Evolutionary conservation across 2,888 invertebrate species (phyloP).

Genomic region (Sarcophaga carnaria): DNA sequence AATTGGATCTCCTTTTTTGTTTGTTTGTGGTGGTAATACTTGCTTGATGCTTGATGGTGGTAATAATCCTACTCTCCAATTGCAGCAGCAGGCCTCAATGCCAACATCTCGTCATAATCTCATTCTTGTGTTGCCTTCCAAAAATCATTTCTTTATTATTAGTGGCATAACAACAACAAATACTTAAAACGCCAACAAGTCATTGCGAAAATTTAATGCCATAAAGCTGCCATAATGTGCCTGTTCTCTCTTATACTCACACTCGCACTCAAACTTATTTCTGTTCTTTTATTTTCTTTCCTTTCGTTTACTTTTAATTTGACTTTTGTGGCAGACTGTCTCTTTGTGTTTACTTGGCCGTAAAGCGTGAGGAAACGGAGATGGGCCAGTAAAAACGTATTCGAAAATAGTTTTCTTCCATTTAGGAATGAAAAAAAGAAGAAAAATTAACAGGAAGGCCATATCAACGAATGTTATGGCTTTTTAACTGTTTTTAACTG

Average conservation of each 20-base stretch:
- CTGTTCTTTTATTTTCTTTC: neutral
- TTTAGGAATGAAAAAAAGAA: neutral
- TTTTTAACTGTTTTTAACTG: constrained; percentile 29
- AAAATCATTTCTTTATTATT: constrained; percentile 5
- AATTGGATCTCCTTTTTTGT: neutral
- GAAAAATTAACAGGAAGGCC: neutral
- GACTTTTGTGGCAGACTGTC: neutral
- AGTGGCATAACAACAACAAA: constrained; percentile 17
- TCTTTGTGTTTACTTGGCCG: neutral
- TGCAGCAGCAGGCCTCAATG: neutral
- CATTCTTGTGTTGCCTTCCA: constrained; percentile 32
- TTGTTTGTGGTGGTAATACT: neutral
- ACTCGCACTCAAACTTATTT: no score
- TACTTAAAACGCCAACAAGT: constrained; percentile 56
- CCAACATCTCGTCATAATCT: constrained; percentile 1
- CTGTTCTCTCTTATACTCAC: neutral
- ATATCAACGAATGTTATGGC: constrained; percentile 8
- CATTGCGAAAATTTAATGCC: constrained; percentile 53
- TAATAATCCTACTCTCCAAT: neutral
- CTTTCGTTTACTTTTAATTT: neutral
- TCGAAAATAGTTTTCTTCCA: neutral
- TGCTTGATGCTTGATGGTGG: neutral
- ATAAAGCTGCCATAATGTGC: constrained; percentile 58
- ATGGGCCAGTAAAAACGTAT: neutral
- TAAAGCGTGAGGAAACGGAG: neutral